A percentile compares a stretch with the other conserved stretches of the same genome.
Evolutionary conservation across 2,113 vertebrate species (phyloP).

Genomic region (Macquaria australasica): DNA sequence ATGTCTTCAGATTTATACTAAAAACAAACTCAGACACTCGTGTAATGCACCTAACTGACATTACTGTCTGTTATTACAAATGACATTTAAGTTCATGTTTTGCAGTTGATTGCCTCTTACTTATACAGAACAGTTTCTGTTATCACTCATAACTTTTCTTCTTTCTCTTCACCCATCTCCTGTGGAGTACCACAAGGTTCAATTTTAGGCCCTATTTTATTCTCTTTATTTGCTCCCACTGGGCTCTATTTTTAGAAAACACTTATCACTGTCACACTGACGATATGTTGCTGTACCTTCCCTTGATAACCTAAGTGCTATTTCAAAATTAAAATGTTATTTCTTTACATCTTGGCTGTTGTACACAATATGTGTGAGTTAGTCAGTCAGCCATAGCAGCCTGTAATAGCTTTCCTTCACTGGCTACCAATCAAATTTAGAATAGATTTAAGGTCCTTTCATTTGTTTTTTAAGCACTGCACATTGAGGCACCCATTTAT

Average conservation of each 20-base stretch:
- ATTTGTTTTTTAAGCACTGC: not conserved
- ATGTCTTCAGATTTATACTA: not conserved
- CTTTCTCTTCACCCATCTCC: not conserved
- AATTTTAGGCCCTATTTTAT: not conserved
- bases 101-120: not conserved
- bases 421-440: not conserved
- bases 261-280: not conserved
- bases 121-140: not conserved
- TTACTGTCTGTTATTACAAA: not conserved
- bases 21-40: not conserved
- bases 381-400: not conserved
- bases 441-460: not conserved
- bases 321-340: not conserved
- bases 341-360: not conserved
- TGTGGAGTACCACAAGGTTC: not conserved
- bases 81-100: not conserved
- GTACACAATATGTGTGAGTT: not conserved
- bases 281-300: not conserved
- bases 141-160: not conserved
- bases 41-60: no score
- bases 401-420: not conserved
- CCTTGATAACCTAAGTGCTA: not conserved
- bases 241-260: not conserved
- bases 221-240: not conserved
- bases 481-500: not conserved